Base-by-base conservation (phyloP, 2,113 vertebrate species). In the Epinephelus lanceolatus region DNA sequence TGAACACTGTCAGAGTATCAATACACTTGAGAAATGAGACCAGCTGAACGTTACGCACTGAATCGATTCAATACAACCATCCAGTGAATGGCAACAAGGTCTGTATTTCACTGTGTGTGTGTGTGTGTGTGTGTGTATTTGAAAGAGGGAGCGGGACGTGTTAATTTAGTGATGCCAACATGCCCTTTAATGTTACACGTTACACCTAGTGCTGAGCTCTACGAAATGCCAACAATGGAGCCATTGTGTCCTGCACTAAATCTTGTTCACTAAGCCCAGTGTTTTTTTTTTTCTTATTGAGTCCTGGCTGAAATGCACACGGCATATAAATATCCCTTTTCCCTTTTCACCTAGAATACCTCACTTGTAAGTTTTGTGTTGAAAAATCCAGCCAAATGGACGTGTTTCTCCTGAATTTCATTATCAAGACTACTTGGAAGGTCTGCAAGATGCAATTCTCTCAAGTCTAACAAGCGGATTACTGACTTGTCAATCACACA, bases 141-240 rank as follows among this genome's bases (percentile, higher is more conserved):
- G 65, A 84, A 23, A 56, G 25, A 78, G 42, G 30, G 33, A 73
- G 60, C 75, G 53, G 62, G 67, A 33, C 25, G 3, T 76, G 65
- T 88, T 86, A 37, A 85, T 91, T 87, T 72, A 81, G 51, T 30
- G 76, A 81, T 74, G 69, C 40, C 67, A 88, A 78, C 63, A 66
- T 80, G 56, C n/a, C 30, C 60, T 86, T 89, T 85, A 79, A 72
- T 89, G 57, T 63, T 49, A 60, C 15, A 77, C 1, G 37, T 60
- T 67, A 68, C 75, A 71, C 19, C 8, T 9, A 30, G 68, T 70
- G 76, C 57, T 77, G 77, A 77, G 72, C 70, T 63, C 37, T 45
- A 68, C 37, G 76, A 77, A 83, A 86, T 68, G 69, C 85, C 59
- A 80, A 81, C 83, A 90, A 77, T 80, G 59, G 56, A 63, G 62